Evolutionary conservation across 1,140 invertebrate genomes (phyloP).

Genomic region (Hestina assimilis): DNA sequence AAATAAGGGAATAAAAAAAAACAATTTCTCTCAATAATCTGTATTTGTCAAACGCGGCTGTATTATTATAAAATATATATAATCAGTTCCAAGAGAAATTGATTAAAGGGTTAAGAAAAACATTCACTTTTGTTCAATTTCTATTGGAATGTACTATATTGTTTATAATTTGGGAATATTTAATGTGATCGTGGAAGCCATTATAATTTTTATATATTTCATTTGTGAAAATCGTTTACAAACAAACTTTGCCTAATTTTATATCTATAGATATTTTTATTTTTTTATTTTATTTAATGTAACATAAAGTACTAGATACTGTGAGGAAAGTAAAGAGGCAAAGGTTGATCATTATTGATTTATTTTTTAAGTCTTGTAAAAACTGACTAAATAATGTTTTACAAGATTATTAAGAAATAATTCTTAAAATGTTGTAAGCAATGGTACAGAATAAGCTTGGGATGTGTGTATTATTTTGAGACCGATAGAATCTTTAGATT

Average conservation of each 20-base stretch:
- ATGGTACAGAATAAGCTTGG: neutral
- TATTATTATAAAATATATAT: too few relatives aligned
- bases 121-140: too few relatives aligned
- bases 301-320: neutral
- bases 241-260: neutral
- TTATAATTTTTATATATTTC: slow-evolving; percentile 10
- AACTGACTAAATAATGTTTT: too few relatives aligned
- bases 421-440: neutral
- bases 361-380: neutral
- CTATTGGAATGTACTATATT: too few relatives aligned
- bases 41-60: too few relatives aligned
- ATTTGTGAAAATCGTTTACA: neutral
- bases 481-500: neutral
- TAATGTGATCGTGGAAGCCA: slow-evolving; percentile 22
- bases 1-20: too few relatives aligned
- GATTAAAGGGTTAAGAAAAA: too few relatives aligned
- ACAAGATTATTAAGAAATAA: neutral
- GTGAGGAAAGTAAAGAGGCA: neutral
- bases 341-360: neutral
- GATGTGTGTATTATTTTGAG: neutral
- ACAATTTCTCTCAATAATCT: too few relatives aligned
- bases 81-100: too few relatives aligned
- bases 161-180: slow-evolving; percentile 11
- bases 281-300: neutral
- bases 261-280: neutral